phyloP scores from a whole-genome alignment of 2,113 vertebrate genomes.

The Perognathus longimembris region DNA sequence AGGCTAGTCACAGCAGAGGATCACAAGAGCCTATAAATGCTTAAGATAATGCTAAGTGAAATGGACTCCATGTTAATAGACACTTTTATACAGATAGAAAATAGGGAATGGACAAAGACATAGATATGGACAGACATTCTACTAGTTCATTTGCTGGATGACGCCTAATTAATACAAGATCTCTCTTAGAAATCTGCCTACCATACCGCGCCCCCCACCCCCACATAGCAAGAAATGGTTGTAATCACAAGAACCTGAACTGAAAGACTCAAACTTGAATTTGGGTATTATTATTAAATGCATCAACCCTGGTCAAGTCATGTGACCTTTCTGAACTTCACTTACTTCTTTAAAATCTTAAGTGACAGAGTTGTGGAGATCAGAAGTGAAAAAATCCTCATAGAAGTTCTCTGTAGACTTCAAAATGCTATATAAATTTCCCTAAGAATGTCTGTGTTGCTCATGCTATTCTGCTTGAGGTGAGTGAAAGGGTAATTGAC shows the following conservation, averaged over 20 bases:
- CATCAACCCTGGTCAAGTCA: neutral
- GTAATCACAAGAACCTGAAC: neutral
- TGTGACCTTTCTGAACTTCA: neutral
- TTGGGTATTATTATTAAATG: neutral
- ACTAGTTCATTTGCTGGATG: neutral
- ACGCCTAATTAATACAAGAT: neutral
- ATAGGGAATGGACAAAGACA: neutral
- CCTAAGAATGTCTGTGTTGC: neutral
- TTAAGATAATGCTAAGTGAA: too few relatives aligned
- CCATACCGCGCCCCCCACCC: neutral
- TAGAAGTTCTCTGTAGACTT: neutral
- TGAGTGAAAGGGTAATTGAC: neutral
- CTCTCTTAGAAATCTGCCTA: neutral
- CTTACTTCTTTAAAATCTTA: neutral
- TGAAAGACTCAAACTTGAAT: neutral
- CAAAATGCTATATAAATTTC: neutral
- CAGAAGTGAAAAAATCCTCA: slow-evolving; percentile 16
- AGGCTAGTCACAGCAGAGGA: too few relatives aligned
- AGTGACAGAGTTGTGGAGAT: neutral
- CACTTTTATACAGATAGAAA: neutral
- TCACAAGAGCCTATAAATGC: too few relatives aligned
- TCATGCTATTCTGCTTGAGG: neutral
- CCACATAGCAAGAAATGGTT: neutral
- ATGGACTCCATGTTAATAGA: too few relatives aligned
- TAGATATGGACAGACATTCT: neutral